A percentile compares a stretch with the other conserved stretches of the same genome.
These are phyloP conservation scores for Cosmia trapezina DNA, from an alignment of 2,888 invertebrate genomes.

Conservation along the genomic window DNA sequence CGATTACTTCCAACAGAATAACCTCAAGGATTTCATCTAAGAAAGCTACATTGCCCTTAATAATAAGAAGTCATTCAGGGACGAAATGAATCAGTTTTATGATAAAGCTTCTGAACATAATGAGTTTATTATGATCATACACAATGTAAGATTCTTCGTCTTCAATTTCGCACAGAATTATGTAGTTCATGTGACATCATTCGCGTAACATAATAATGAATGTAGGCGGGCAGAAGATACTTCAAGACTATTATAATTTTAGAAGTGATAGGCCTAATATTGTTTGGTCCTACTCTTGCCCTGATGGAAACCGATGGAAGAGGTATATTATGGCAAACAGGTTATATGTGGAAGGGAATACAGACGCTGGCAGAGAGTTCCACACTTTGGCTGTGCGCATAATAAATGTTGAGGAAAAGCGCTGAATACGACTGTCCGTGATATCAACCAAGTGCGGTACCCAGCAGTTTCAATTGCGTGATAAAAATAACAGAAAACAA, in stretches of 20 bases:
- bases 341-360: too few relatives aligned
- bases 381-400: too few relatives aligned
- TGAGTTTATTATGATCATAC: slow-evolving; percentile 26
- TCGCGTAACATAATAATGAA: slow-evolving; percentile 42
- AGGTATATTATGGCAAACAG: too few relatives aligned
- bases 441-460: too few relatives aligned
- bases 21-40: slow-evolving; percentile 17
- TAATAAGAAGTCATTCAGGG: slow-evolving; percentile 33
- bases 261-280: slow-evolving; percentile 14
- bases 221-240: slow-evolving; percentile 32
- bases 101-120: slow-evolving; percentile 17
- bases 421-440: too few relatives aligned
- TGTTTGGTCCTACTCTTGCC: neutral
- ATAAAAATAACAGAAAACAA: neutral
- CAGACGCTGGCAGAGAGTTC: too few relatives aligned
- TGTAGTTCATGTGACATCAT: slow-evolving; percentile 54
- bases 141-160: slow-evolving; percentile 23
- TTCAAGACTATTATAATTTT: slow-evolving; percentile 27
- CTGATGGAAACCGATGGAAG: too few relatives aligned
- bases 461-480: neutral
- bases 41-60: slow-evolving; percentile 33
- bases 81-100: slow-evolving; percentile 35
- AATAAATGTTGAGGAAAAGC: too few relatives aligned
- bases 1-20: slow-evolving; percentile 38
- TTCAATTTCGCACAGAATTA: slow-evolving; percentile 49